A percentile compares a stretch with the other conserved stretches of the same genome.
phyloP scores from a whole-genome alignment of 2,888 invertebrate species.

The Glyphotaelius pellucidus region DNA sequence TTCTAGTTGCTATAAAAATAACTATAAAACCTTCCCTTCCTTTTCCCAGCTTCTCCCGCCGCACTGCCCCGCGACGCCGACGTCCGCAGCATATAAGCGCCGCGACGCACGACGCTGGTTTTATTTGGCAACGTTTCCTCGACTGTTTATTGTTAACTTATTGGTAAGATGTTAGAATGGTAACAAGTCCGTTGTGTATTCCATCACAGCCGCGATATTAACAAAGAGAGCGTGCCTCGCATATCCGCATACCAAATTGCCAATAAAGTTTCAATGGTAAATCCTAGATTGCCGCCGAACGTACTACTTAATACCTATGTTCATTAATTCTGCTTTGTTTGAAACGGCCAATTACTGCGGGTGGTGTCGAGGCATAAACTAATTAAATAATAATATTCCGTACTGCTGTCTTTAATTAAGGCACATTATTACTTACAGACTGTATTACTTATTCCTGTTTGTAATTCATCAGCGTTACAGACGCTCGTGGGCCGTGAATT shows the following conservation, averaged over 20 bases:
- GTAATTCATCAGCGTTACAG: background rate
- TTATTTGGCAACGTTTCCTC: background rate
- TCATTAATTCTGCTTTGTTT: slow-evolving; percentile 19
- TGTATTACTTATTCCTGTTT: background rate
- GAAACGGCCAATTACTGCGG: background rate
- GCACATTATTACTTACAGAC: background rate
- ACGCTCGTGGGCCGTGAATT: background rate
- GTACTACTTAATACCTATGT: background rate
- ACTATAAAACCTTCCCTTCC: background rate
- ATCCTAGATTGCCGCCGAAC: slow-evolving; percentile 3
- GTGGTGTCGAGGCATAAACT: slow-evolving; percentile 4
- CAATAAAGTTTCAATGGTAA: background rate
- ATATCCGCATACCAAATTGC: background rate
- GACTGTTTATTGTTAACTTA: background rate
- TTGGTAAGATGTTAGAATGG: background rate
- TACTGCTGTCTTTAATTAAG: slow-evolving; percentile 8
- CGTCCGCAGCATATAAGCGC: background rate
- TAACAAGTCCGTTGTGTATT: background rate
- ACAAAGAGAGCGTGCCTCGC: background rate
- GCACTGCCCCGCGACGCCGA: background rate
- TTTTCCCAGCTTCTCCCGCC: background rate
- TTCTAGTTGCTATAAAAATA: background rate
- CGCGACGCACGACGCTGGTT: background rate
- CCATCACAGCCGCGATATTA: background rate
- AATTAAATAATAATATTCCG: background rate